These are phyloP conservation scores for Polymixis lichenea DNA, from an alignment of 2,888 invertebrate species.

Conservation along the genomic window DNA sequence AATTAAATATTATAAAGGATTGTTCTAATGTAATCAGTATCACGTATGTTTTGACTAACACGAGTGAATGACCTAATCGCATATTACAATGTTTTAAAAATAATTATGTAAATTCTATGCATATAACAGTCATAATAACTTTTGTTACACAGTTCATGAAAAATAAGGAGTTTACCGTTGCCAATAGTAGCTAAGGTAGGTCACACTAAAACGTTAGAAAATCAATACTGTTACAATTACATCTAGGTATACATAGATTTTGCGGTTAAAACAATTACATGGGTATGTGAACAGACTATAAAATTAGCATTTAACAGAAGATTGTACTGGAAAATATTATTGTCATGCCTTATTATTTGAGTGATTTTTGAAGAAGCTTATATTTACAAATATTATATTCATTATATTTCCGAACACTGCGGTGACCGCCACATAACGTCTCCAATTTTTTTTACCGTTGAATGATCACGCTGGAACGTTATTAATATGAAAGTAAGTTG, in stretches of 20 bases:
- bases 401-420: too few relatives aligned
- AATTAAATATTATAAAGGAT: background rate
- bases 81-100: slow-evolving; percentile 1
- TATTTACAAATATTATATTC: too few relatives aligned
- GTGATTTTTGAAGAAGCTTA: background rate
- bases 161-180: slow-evolving; percentile 33
- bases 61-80: background rate
- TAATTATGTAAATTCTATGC: background rate
- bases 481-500: too few relatives aligned
- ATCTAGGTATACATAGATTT: background rate
- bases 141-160: slow-evolving; percentile 1
- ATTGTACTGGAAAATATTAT: too few relatives aligned
- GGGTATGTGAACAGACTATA: background rate
- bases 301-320: too few relatives aligned
- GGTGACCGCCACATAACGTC: too few relatives aligned
- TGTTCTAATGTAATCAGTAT: background rate
- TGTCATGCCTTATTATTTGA: background rate
- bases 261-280: background rate
- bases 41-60: background rate
- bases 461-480: too few relatives aligned
- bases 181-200: slow-evolving; percentile 9
- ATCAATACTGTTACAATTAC: background rate
- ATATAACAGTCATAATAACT: slow-evolving; percentile 9
- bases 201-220: background rate
- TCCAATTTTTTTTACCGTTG: too few relatives aligned